Evolutionary conservation across 2,113 vertebrate genomes (phyloP), one percentile per base, ranked within the genome.

Genomic region (Aythya baeri): DNA sequence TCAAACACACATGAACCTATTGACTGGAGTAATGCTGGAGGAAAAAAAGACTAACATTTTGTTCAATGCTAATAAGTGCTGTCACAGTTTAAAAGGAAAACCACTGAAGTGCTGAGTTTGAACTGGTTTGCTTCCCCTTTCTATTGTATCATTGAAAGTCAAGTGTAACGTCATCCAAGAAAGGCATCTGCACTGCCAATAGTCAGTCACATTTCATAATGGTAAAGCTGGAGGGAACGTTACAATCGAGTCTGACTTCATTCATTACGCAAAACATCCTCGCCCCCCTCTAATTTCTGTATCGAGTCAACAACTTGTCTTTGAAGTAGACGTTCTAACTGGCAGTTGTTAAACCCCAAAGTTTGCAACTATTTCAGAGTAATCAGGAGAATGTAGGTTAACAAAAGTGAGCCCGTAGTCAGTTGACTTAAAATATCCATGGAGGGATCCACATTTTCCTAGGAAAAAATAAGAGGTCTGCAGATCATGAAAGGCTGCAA

Each of bases 1-100:
- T 96, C 81, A 96, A 96, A 97, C 91, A 97, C 86, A 96, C 84
- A 91, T 49, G 74, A 96, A 87, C 94, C 78, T 91, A 95, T 62
- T 52, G 71, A 93, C 74, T 83, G 91, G 74, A 96, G 68, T 87
- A 96, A 96, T 57, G 86, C 63, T 93, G 91, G 66, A 89, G 93
- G 20, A 49, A 84, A 90, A 81, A 92, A 87, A 66, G 74, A 86
- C 59, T 76, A 78, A 88, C 7, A 23, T 57, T 67, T 74, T 82
- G 57, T 91, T 93, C 73, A 54, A 55, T 59, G 72, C 72, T 95
- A 81, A 7, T 84, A 96, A 97, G 94, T 93, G 94, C 88, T 92
- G 86, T 88, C 83, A 91, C 91, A 77, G n/a, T 88, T 94, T 49
- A 52, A 83, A 96, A 82, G 65, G 62, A 96, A 95, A 86, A 94